Evolutionary conservation across 1,140 invertebrate genomes (phyloP).

Genomic region (Zaprionus vittiger): DNA sequence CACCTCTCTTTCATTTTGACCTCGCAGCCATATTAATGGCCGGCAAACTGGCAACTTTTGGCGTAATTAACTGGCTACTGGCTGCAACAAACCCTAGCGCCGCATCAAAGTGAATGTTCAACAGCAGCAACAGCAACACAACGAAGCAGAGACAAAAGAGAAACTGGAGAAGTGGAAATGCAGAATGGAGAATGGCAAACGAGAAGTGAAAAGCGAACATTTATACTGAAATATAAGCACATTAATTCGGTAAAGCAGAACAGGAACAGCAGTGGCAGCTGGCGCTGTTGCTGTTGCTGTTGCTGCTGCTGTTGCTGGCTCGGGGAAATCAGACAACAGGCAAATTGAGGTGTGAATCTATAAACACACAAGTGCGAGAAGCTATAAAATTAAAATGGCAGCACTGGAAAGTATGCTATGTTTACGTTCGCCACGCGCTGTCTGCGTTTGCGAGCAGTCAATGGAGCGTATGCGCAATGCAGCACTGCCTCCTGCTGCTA

Average conservation of each 20-base stretch:
- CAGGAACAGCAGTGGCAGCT: neutral
- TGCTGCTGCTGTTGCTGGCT: neutral
- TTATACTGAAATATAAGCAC: constrained; percentile 81
- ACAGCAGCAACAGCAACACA: constrained; percentile 27
- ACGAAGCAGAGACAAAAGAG: constrained; percentile 61
- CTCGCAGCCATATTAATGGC: constrained; percentile 63
- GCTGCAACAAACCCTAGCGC: constrained; percentile 20
- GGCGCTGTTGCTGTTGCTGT: neutral
- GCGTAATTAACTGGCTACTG: constrained; percentile 66
- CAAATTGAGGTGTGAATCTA: constrained; percentile 83
- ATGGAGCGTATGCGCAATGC: constrained; percentile 76
- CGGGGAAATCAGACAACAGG: constrained; percentile 73
- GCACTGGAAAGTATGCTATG: constrained; percentile 49
- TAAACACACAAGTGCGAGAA: constrained; percentile 80
- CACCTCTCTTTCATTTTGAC: constrained; percentile 37
- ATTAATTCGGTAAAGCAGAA: constrained; percentile 62
- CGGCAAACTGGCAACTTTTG: constrained; percentile 40
- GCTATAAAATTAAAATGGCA: constrained; percentile 72
- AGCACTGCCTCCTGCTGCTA: constrained; percentile 40
- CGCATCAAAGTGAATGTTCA: constrained; percentile 65
- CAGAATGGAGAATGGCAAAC: neutral
- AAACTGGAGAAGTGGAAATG: constrained; percentile 5
- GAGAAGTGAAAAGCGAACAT: constrained; percentile 61
- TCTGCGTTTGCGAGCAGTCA: constrained; percentile 36
- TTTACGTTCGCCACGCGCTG: constrained; percentile 32